Evolutionary conservation across 2,888 invertebrate species (phyloP), one percentile per base, ranked within the genome.

Genomic region (Argynnis bischoffii): DNA sequence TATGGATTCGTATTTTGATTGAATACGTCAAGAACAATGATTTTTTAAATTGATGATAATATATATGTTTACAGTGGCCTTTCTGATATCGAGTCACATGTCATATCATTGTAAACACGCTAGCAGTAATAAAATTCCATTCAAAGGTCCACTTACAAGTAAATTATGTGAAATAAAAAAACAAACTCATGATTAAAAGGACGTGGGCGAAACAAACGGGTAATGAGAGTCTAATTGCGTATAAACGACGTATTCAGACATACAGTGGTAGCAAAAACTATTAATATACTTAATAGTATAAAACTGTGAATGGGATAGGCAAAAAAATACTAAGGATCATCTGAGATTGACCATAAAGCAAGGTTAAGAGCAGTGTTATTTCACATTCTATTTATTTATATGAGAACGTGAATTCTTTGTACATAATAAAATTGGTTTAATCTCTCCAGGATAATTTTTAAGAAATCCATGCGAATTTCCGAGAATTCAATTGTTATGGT

Each of bases 201-300:
- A 76, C 75, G 78, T 75, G 80, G 81, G 82, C 83, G 83, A 82
- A 85, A 85, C 84, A 82, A 81, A 83, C 80, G 78, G 74, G 77
- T 85, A 88, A 88, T 85, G 82, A 84, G 79, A 80, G 75, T 81
- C 81, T 88, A 89, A 89, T 89, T 89, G 84, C 83, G 80, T 79
- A 81, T 85, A 86, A 89, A 85, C 86, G 84, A 82, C 75, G 83
- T 79, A 88, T 87, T 89, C 84, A 86, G 75, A 75, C 85, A 86
- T 87, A 83, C 84, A 78, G 79, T 77, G 73, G 74, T 74, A 77
- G 76, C 76, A 84, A 84, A 85, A 85, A 79, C 71, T 74, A 76
- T 78, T 76, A 75, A 76, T 74, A 72, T 70, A 69, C 67, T 72
- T 72, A 66, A 69, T 70, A 63, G 70, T 70, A 73, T 69, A 60